Conservation (phyloP, 2,797 vertebrate species). For the Somateria mollissima region DNA sequence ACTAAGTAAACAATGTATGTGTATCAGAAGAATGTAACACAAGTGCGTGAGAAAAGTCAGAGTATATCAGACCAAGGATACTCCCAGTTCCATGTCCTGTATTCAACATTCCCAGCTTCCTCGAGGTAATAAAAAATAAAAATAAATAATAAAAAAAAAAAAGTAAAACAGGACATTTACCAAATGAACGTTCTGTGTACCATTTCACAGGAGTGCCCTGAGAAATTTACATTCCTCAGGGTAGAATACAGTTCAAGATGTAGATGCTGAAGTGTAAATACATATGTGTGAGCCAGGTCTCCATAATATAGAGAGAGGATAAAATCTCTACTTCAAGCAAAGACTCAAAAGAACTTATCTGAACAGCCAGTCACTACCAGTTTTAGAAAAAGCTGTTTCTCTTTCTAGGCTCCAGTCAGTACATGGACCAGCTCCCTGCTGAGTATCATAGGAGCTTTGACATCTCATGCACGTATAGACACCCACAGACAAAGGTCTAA, state of each 20-base stretch:
- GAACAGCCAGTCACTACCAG: neutral
- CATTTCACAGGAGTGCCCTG: neutral
- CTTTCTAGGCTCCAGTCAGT: neutral
- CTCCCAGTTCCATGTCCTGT: neutral
- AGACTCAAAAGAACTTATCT: neutral
- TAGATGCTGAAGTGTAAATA: neutral
- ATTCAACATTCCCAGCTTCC: neutral
- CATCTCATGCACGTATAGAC: fast-evolving
- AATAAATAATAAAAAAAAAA: neutral
- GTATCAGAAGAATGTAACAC: neutral
- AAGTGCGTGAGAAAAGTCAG: neutral
- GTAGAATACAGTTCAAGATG: neutral
- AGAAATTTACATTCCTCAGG: neutral
- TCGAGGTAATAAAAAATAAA: neutral
- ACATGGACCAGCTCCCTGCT: neutral
- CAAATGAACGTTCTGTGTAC: neutral
- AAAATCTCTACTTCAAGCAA: fast-evolving
- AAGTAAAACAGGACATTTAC: neutral
- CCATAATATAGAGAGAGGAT: neutral
- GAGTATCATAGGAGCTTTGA: neutral
- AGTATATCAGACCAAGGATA: neutral
- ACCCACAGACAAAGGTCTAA: neutral
- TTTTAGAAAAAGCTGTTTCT: neutral
- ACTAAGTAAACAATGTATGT: neutral
- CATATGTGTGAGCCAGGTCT: neutral